Evolutionary conservation across 2,113 vertebrate species (phyloP).

Genomic region (Muntiacus muntjak): DNA sequence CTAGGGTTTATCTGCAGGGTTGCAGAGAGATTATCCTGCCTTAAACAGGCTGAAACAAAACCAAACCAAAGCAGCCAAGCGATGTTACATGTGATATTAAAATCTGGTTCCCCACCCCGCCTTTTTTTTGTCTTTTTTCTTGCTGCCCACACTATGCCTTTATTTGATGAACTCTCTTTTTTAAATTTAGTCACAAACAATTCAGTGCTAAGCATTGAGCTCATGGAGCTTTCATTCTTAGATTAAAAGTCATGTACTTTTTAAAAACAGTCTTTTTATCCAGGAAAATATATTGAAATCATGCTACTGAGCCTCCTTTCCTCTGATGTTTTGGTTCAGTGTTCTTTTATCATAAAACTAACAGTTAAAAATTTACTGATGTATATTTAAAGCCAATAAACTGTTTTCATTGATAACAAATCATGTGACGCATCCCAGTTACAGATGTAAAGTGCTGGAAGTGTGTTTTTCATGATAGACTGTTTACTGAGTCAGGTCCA

Average conservation of each 20-base stretch:
- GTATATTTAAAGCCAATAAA: constrained; percentile 44
- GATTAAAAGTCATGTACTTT: background rate
- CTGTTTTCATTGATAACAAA: background rate
- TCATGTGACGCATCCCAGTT: background rate
- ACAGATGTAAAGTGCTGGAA: background rate
- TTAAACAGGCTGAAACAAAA: constrained; percentile 26
- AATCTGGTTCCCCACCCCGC: background rate
- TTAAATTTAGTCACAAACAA: background rate
- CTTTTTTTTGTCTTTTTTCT: background rate
- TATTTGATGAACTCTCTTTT: background rate
- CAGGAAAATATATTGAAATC: constrained; percentile 41
- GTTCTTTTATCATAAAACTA: constrained; percentile 22
- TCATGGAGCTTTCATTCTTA: constrained; percentile 7
- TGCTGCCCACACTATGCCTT: constrained; percentile 16
- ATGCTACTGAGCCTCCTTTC: constrained; percentile 24
- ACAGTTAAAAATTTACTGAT: background rate
- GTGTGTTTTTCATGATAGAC: background rate
- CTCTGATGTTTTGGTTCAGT: constrained; percentile 22
- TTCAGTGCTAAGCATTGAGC: background rate
- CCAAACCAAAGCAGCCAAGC: background rate
- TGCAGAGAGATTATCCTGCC: background rate
- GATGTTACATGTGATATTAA: background rate
- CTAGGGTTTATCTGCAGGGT: constrained; percentile 58
- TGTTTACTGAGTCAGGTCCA: rapidly evolving
- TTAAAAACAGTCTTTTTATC: background rate